phyloP scores from a whole-genome alignment of 2,888 invertebrate species.

The Sepiola atlantica region DNA sequence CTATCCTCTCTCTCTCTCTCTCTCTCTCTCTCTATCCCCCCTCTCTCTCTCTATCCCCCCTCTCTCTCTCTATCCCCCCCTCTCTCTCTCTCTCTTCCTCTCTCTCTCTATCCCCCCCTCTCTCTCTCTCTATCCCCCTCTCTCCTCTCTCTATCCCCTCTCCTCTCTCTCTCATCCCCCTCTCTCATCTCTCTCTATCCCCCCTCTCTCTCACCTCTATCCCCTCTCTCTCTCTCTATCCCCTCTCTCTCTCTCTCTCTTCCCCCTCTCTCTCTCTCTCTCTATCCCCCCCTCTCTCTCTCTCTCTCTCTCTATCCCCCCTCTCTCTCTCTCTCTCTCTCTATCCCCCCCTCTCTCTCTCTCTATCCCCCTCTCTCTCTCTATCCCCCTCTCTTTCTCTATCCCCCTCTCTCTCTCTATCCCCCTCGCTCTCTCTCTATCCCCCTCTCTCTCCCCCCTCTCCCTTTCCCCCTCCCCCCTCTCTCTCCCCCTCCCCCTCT shows the following conservation, averaged over 20 bases:
- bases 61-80: background rate
- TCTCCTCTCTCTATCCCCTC: background rate
- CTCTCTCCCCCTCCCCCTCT: background rate
- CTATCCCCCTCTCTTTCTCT: background rate
- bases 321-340: background rate
- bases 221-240: background rate
- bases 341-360: background rate
- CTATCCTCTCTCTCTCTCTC: background rate
- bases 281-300: background rate
- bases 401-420: constrained; percentile 15
- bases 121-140: background rate
- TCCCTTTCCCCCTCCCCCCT: background rate
- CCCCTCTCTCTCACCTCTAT: too few species aligned
- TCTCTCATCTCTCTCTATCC: background rate
- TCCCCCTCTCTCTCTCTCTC: background rate
- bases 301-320: background rate
- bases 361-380: background rate
- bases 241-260: background rate
- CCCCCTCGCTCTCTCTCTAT: too few species aligned
- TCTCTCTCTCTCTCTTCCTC: background rate
- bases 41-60: background rate
- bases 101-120: background rate
- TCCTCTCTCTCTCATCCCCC: background rate
- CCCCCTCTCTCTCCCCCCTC: too few species aligned
- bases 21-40: background rate